phyloP scores from a whole-genome alignment of 2,888 invertebrate genomes.

The Macropis europaea region DNA sequence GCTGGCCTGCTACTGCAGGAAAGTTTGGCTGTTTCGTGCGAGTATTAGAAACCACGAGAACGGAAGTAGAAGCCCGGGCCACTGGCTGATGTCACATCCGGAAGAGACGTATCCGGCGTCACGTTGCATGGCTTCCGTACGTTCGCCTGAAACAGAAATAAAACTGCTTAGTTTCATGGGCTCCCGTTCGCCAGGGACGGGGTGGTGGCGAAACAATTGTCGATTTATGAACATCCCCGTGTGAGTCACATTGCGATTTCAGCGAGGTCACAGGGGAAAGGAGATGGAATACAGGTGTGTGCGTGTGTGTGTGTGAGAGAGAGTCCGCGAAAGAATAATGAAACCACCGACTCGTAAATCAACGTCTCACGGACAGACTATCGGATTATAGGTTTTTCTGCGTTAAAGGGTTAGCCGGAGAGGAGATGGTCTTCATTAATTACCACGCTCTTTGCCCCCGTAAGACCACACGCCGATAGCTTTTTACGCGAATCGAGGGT shows the following conservation, averaged over 20 bases:
- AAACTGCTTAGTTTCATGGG: conserved; percentile 31
- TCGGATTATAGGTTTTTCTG: conserved; percentile 55
- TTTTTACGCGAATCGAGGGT: not conserved
- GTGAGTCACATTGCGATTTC: not conserved
- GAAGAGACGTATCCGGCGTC: conserved; percentile 79
- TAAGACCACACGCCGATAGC: not conserved
- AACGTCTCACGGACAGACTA: conserved; percentile 51
- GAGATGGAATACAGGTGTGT: not conserved
- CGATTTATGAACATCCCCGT: conserved; percentile 13
- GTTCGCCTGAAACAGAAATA: conserved; percentile 80
- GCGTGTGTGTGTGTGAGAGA: no score
- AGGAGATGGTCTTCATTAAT: conserved; percentile 52
- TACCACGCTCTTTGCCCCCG: conserved; percentile 41
- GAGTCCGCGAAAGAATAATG: conserved; percentile 49
- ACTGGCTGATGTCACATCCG: conserved; percentile 65
- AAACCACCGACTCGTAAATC: conserved; percentile 57
- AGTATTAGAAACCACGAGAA: conserved; percentile 71
- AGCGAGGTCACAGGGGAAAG: not conserved
- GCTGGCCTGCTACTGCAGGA: conserved; percentile 63
- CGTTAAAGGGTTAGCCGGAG: conserved; percentile 8
- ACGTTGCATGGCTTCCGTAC: conserved; percentile 85
- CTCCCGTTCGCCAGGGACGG: conserved; percentile 1
- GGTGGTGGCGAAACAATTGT: conserved; percentile 7
- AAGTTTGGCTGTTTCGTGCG: conserved; percentile 68
- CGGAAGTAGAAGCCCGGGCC: conserved; percentile 66